Base-by-base conservation (phyloP, 2,888 invertebrate species). In the Phortica okadai region DNA sequence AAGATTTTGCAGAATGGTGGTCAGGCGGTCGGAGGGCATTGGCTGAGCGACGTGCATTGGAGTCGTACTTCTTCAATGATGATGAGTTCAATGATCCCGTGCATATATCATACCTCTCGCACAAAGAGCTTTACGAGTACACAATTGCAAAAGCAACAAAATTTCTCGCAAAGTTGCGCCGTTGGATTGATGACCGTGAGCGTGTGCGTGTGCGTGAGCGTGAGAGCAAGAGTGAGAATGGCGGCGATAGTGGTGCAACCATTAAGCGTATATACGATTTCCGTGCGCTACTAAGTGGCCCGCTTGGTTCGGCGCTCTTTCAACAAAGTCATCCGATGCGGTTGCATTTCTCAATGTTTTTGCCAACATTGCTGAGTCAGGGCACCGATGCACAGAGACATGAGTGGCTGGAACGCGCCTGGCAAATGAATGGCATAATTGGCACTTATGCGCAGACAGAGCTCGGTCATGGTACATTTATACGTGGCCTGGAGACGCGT, bases 361-460 rank as follows among this genome's bases (percentile, higher is more conserved):
- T 98, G 76, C 97, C 97, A 0, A 94, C 97, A 0, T 90, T 98
- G 54, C 94, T 97, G 93, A 96, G 96, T 0, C 97, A 97, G 91
- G 96, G 94, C 1, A 95, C 95, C 0, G 93, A 95, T 73, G 96
- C 97, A 79, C 98, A 99, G 89, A 95, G 96, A 89, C 94, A 94
- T 0, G 93, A 95, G 88, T 98, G 98, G 98, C 93, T 98, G 75
- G 94, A 95, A 14, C 93, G 94, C 82, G 96, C 97, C 0, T 95
- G 96, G 93, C 94, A 93, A 77, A 94, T 95, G 83, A 94, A 95
- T 81, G 94, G 95, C 81, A 96, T 98, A 75, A 94, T 98, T 80
- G 98, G 98, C 74, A 97, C 98, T 41, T 99, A 98, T 90, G 98
- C 98, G 50, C 98, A 98, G 95, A 98, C 98, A 0, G 98, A 98